Evolutionary conservation across 2,797 vertebrate species (phyloP).

Genomic region (Lutjanus campechanus): DNA sequence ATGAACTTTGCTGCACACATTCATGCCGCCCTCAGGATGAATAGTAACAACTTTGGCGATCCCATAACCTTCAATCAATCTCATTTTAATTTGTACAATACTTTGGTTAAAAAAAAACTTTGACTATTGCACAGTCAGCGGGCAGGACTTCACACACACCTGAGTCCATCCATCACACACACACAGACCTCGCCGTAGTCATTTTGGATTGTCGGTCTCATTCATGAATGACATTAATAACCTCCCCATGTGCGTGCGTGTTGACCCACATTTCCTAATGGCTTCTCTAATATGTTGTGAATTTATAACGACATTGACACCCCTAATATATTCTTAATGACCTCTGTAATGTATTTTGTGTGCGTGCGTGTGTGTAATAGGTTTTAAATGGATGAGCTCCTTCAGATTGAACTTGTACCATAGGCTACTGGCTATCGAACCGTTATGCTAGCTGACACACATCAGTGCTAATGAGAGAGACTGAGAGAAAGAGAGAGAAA

Average conservation of each 20-base stretch:
- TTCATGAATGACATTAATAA: conserved; percentile 59
- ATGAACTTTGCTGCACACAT: too few relatives aligned
- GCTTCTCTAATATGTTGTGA: conserved; percentile 56
- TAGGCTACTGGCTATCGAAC: conserved; percentile 26
- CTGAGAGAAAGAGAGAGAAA: not conserved
- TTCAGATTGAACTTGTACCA: conserved; percentile 21
- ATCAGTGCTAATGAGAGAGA: conserved; percentile 19
- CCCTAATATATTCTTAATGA: conserved; percentile 59
- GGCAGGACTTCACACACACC: conserved; percentile 17
- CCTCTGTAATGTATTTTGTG: conserved; percentile 39
- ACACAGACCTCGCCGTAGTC: conserved; percentile 18
- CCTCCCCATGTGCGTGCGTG: conserved; percentile 1
- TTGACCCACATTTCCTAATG: conserved; percentile 65
- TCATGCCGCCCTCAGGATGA: too few relatives aligned
- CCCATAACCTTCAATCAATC: too few relatives aligned
- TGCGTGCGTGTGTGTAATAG: conserved; percentile 36
- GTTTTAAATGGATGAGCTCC: conserved; percentile 55
- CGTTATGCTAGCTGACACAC: conserved; percentile 11
- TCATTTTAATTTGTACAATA: not conserved
- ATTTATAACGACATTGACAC: conserved; percentile 61
- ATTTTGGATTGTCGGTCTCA: conserved; percentile 33
- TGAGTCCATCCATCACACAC: conserved; percentile 41
- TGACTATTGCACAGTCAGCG: not conserved
- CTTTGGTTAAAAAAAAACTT: not conserved
- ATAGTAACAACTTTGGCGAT: too few relatives aligned